A percentile compares a stretch with the other conserved stretches of the same genome.
These are phyloP conservation scores for Phenganax subtilis DNA, from an alignment of 92 coral and sea anemone species.

Conservation along the genomic window DNA sequence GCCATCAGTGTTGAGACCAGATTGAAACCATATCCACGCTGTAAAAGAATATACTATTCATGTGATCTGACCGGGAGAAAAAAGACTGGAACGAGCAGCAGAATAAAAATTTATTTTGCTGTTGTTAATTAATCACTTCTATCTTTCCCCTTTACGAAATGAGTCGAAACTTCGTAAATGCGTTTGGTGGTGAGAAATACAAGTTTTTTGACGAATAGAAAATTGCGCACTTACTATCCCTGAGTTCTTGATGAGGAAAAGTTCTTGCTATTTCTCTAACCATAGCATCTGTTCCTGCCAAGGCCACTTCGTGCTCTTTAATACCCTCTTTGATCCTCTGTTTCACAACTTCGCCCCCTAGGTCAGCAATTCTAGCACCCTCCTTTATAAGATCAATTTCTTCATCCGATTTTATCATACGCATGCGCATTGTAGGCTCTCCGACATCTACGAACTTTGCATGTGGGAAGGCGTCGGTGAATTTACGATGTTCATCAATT, in stretches of 20 bases:
- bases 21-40: slow-evolving; percentile 98
- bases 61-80: not conserved
- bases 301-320: slow-evolving; percentile 77
- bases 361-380: slow-evolving; percentile 78
- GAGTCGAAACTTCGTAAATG: too few species aligned
- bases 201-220: not conserved
- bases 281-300: slow-evolving; percentile 75
- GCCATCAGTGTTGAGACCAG: slow-evolving; percentile 91
- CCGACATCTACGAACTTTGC: slow-evolving; percentile 65
- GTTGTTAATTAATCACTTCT: too few species aligned
- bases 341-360: slow-evolving; percentile 71
- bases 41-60: not conserved
- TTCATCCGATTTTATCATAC: slow-evolving; percentile 77
- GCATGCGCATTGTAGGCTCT: slow-evolving; percentile 74
- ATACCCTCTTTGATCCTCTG: slow-evolving; percentile 65
- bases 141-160: too few species aligned
- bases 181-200: not conserved
- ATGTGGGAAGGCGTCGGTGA: slow-evolving; percentile 67
- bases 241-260: slow-evolving; percentile 69
- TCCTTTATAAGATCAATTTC: slow-evolving; percentile 76
- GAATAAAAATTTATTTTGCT: too few species aligned
- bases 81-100: too few species aligned
- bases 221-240: slow-evolving; percentile 65
- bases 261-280: slow-evolving; percentile 75
- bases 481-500: slow-evolving; percentile 56